Percentiles rank a stretch among this genome's conserved stretches.
These are phyloP conservation scores for Eurystomus gularis DNA, from an alignment of 2,113 vertebrate genomes.

Conservation along the genomic window DNA sequence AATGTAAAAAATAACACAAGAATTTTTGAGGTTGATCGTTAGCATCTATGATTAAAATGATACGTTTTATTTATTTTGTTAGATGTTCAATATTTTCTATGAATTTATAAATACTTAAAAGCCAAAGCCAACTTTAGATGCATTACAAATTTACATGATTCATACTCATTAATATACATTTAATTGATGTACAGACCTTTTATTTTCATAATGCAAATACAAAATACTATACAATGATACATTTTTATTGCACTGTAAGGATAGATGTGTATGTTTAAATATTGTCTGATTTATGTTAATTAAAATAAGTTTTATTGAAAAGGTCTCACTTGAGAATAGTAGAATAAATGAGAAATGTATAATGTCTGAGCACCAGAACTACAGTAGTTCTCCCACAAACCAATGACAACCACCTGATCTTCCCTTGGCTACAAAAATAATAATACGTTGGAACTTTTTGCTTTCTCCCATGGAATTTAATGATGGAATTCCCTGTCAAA, in stretches of 20 bases:
- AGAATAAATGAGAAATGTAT: constrained; percentile 12
- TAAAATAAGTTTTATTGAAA: constrained; percentile 79
- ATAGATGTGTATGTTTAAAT: constrained; percentile 80
- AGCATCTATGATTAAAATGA: constrained; percentile 83
- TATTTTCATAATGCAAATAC: constrained; percentile 88
- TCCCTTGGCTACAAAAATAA: constrained; percentile 73
- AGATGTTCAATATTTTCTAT: constrained; percentile 90
- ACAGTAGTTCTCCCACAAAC: not conserved
- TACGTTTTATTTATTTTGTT: constrained; percentile 90
- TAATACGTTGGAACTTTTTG: constrained; percentile 65
- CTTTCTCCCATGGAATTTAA: constrained; percentile 81
- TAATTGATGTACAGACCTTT: constrained; percentile 84
- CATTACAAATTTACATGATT: constrained; percentile 81
- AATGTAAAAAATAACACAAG: constrained; percentile 71
- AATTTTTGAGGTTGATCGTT: constrained; percentile 82
- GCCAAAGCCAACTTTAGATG: constrained; percentile 89
- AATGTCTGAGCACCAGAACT: not conserved
- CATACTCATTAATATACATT: constrained; percentile 78
- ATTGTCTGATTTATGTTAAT: constrained; percentile 80
- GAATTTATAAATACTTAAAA: constrained; percentile 87
- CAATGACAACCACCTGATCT: constrained; percentile 66
- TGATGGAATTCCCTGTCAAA: constrained; percentile 85
- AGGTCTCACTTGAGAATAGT: constrained; percentile 58
- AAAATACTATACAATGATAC: constrained; percentile 82
- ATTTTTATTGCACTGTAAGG: constrained; percentile 89